Conservation (phyloP, 2,113 vertebrate species). For the Perca schrenkii region DNA sequence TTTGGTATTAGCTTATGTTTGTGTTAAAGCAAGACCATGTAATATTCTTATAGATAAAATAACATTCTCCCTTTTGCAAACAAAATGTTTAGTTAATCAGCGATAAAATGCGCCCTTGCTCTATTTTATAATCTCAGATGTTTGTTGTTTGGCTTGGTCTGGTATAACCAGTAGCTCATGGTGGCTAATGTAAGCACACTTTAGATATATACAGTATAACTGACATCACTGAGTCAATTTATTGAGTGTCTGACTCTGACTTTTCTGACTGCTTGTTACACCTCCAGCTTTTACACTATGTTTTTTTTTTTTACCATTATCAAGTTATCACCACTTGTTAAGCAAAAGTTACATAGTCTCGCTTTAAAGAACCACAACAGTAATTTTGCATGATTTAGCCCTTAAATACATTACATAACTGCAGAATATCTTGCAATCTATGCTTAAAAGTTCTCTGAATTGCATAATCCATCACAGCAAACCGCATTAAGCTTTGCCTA, state of each 20-base stretch:
- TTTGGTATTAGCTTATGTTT: background rate
- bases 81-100: background rate
- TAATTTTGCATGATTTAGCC: background rate
- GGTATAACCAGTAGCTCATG: background rate
- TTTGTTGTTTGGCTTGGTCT: background rate
- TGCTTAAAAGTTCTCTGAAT: background rate
- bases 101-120: background rate
- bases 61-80: background rate
- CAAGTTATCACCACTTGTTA: background rate
- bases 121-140: background rate
- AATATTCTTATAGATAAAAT: background rate
- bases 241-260: background rate
- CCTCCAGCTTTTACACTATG: background rate
- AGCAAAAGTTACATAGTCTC: too few relatives aligned
- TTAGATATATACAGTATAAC: background rate
- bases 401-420: background rate
- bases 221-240: background rate
- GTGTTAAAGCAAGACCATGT: background rate
- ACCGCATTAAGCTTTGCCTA: background rate
- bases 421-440: background rate
- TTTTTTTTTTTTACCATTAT: background rate
- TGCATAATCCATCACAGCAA: constrained; percentile 10
- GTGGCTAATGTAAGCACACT: background rate
- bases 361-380: background rate
- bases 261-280: background rate